Base-by-base conservation (phyloP, 2,888 invertebrate species). In the Ethmia dodecea region DNA sequence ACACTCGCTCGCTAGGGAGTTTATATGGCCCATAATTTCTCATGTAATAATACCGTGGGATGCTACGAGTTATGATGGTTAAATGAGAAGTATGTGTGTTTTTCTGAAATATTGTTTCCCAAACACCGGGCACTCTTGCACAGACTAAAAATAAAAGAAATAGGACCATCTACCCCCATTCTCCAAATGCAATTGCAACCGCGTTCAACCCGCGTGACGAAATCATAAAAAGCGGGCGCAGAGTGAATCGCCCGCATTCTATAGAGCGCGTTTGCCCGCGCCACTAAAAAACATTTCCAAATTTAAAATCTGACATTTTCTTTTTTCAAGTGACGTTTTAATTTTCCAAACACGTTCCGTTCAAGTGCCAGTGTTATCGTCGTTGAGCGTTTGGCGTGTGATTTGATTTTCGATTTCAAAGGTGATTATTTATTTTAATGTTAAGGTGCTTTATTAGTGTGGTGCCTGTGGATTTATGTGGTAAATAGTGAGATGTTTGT, bases 351-450 rank as follows among this genome's bases (percentile, higher is more conserved):
- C 65, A 84, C 80, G 80, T 75, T 75, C 60, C 83, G 78, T 57
- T 62, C 73, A 63, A 80, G 80, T 79, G 81, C 73, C 61, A 77
- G 80, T 80, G 83, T 81, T 56, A 61, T 52, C 63, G 67, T 74
- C 49, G 80, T 84, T 60, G 84, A 86, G 69, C 72, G 67, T 66
- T 83, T 84, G 81, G 79, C 76, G 66, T 68, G 81, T 78, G 79
- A 81, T 64, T 71, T 86, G 60, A 58, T 83, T 60, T 86, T 86
- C 64, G 56, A 80, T 54, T 86, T 72, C 46, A 66, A 75, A 86
- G 84, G 84, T 86, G 79, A 79, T 30, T 14, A 13, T 37, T 35
- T 33, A 14, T 46, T 50, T 42, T 47, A 32, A 41, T 31, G 37
- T 24, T 13, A 42, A 40, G 30, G 45, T 56, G 50, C 40, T 52